Evolutionary conservation across 1,140 invertebrate genomes (phyloP).

Genomic region (Achatina immaculata): DNA sequence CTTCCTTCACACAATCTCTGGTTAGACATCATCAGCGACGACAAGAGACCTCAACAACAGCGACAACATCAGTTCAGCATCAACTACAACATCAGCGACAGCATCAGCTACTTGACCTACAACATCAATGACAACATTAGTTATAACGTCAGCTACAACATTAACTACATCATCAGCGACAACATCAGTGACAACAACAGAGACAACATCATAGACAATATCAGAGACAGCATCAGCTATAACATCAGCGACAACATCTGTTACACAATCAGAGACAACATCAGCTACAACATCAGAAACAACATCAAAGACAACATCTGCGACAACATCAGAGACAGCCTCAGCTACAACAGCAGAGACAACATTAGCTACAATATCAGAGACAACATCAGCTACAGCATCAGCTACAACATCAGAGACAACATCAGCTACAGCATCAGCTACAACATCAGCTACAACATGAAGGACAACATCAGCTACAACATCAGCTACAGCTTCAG

Average conservation of each 20-base stretch:
- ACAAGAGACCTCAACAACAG: too few relatives aligned
- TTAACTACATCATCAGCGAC: neutral
- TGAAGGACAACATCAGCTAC: too few relatives aligned
- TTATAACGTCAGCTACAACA: slow-evolving; percentile 8
- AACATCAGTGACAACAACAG: neutral
- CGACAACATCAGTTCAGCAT: neutral
- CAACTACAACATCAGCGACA: neutral
- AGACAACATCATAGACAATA: neutral
- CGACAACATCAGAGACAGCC: neutral
- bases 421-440: too few relatives aligned
- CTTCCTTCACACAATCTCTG: too few relatives aligned
- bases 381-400: too few relatives aligned
- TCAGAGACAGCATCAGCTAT: neutral
- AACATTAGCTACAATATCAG: neutral
- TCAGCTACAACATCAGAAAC: too few relatives aligned
- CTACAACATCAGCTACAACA: too few relatives aligned
- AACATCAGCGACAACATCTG: neutral
- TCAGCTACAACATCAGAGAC: too few relatives aligned
- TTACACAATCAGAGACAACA: neutral
- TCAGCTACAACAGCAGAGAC: neutral
- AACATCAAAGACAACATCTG: too few relatives aligned
- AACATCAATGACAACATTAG: neutral
- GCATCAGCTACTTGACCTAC: neutral
- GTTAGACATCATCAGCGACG: too few relatives aligned
- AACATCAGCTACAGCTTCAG: too few relatives aligned